Percentiles rank a stretch among this genome's conserved stretches.
Conservation (phyloP, 2,888 invertebrate genomes). For the Celastrina argiolus region DNA sequence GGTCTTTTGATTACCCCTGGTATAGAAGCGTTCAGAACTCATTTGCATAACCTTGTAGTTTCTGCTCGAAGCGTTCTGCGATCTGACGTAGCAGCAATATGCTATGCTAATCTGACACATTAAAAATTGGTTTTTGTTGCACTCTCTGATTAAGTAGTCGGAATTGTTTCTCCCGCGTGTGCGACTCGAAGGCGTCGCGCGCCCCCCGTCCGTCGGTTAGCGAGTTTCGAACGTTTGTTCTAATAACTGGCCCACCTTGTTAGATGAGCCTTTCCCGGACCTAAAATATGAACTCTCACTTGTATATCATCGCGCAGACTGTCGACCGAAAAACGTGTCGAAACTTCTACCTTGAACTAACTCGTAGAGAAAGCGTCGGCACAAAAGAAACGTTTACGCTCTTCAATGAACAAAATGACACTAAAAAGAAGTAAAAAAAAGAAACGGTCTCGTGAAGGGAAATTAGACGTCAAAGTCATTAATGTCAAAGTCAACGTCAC, state of each 20-base stretch:
- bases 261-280: constrained; percentile 74
- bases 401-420: constrained; percentile 35
- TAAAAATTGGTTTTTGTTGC: constrained; percentile 73
- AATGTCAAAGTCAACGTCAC: neutral
- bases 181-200: constrained; percentile 68
- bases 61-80: constrained; percentile 74
- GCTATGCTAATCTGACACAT: constrained; percentile 78
- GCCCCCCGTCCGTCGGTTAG: constrained; percentile 64
- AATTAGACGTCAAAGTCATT: neutral
- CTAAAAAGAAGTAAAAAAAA: constrained; percentile 25
- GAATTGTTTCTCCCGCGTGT: constrained; percentile 69
- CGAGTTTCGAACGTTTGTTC: constrained; percentile 70
- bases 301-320: constrained; percentile 77
- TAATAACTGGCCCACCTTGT: constrained; percentile 70
- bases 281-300: constrained; percentile 71
- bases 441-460: neutral
- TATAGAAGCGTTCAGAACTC: constrained; percentile 79
- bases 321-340: constrained; percentile 72
- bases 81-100: constrained; percentile 77
- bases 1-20: constrained; percentile 77
- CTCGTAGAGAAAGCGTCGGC: constrained; percentile 49
- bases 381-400: constrained; percentile 32
- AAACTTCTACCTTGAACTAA: constrained; percentile 65
- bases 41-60: constrained; percentile 79
- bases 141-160: constrained; percentile 59